Evolutionary conservation across 2,888 invertebrate genomes (phyloP).

Genomic region (Octodonta nipae): DNA sequence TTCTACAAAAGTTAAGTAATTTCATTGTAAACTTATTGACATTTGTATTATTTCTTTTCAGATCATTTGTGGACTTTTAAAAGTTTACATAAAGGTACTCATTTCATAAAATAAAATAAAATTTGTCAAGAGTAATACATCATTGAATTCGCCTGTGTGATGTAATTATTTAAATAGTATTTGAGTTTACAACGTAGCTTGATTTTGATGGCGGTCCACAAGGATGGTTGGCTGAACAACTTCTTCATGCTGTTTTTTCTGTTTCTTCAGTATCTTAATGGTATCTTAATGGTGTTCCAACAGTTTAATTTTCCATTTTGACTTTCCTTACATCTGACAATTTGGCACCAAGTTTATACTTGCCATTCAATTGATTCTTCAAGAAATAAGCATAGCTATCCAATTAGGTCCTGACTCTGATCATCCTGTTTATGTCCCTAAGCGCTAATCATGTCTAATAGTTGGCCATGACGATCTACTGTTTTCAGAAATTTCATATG

Average conservation of each 20-base stretch:
- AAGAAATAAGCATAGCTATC: slow-evolving; percentile 95
- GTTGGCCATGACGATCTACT: slow-evolving; percentile 97
- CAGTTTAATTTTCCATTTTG: slow-evolving; percentile 97
- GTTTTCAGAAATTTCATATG: slow-evolving; percentile 93
- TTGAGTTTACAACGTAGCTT: slow-evolving; percentile 48
- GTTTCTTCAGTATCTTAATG: slow-evolving; percentile 73
- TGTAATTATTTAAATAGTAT: no score
- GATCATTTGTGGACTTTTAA: no score
- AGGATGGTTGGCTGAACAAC: slow-evolving; percentile 92
- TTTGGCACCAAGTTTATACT: slow-evolving; percentile 77
- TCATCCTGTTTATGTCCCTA: slow-evolving; percentile 98
- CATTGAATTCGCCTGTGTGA: no score
- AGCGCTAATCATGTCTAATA: slow-evolving; percentile 85
- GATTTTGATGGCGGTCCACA: slow-evolving; percentile 52
- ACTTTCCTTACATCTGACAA: slow-evolving; percentile 77
- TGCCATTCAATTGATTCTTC: slow-evolving; percentile 91
- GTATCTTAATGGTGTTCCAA: slow-evolving; percentile 88
- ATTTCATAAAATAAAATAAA: no score
- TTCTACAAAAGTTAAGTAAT: no score
- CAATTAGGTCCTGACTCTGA: slow-evolving; percentile 90
- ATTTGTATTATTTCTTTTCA: no score
- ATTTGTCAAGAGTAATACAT: no score
- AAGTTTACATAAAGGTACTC: no score
- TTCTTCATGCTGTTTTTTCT: slow-evolving; percentile 89
- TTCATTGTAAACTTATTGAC: no score